These are phyloP conservation scores for Apodemus sylvaticus DNA, from an alignment of 2,113 vertebrate species.

Conservation along the genomic window DNA sequence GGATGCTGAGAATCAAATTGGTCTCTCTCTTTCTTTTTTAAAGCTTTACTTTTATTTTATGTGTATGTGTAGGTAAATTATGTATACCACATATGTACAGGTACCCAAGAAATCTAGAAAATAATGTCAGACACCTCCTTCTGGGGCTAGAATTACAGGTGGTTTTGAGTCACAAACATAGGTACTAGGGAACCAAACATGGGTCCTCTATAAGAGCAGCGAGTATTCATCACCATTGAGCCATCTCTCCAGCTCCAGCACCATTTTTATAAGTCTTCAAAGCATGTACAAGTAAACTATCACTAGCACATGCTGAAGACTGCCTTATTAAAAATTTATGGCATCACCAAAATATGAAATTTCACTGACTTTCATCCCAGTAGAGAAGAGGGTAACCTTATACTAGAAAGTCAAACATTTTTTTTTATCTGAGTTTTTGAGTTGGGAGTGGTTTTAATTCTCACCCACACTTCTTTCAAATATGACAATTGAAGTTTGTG, in stretches of 20 bases:
- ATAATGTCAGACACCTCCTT: background rate
- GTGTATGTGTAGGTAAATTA: background rate
- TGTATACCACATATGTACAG: background rate
- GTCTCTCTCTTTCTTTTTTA: background rate
- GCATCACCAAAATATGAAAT: background rate
- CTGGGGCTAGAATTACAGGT: background rate
- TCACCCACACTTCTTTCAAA: background rate
- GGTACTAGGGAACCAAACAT: background rate
- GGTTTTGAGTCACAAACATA: background rate
- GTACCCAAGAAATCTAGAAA: background rate
- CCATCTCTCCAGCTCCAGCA: background rate
- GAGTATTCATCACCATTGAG: background rate
- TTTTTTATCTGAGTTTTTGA: background rate
- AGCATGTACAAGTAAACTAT: background rate
- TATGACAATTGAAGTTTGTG: background rate
- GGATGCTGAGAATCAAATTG: background rate
- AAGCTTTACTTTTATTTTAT: background rate
- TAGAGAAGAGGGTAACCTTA: background rate
- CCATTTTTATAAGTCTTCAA: background rate
- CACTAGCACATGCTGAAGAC: background rate
- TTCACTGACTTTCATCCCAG: background rate
- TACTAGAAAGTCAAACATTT: background rate
- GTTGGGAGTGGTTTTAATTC: background rate
- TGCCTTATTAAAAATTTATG: background rate
- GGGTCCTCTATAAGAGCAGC: background rate